Percentiles rank a stretch among this genome's conserved stretches.
Conservation (phyloP, 2,797 vertebrate genomes). For the Craterocephalus amniculus region DNA sequence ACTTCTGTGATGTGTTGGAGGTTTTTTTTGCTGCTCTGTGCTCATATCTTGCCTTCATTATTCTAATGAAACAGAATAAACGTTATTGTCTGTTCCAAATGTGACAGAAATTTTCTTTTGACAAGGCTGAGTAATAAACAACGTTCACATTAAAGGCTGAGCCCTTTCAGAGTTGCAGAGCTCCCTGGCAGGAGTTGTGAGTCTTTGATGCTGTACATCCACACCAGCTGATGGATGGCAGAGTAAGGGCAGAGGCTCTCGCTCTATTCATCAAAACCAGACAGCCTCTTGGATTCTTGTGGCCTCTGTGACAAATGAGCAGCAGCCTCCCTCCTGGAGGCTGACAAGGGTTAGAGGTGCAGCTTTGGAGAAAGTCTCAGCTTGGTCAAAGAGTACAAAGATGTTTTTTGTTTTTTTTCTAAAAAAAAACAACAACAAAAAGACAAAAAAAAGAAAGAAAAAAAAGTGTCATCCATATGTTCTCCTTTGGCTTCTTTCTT, state of each 20-base stretch:
- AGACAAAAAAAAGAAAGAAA: background rate
- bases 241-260: slow-evolving; percentile 56
- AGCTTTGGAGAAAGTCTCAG: slow-evolving; percentile 49
- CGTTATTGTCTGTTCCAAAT: background rate
- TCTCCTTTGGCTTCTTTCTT: slow-evolving; percentile 44
- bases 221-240: slow-evolving; percentile 68
- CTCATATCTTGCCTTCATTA: slow-evolving; percentile 18
- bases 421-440: too few species aligned
- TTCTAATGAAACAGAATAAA: slow-evolving; percentile 7
- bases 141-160: background rate
- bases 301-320: slow-evolving; percentile 73
- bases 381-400: slow-evolving; percentile 45
- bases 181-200: slow-evolving; percentile 35
- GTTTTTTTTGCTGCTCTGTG: slow-evolving; percentile 39
- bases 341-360: slow-evolving; percentile 30
- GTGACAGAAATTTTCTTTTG: background rate
- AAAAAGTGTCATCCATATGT: slow-evolving; percentile 28
- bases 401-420: slow-evolving; percentile 31
- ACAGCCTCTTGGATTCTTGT: slow-evolving; percentile 61
- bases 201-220: slow-evolving; percentile 54
- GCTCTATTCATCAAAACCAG: slow-evolving; percentile 72
- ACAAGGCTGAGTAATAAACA: background rate
- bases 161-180: slow-evolving; percentile 4
- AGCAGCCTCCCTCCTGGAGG: slow-evolving; percentile 39
- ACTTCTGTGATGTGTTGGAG: slow-evolving; percentile 15